phyloP scores from a whole-genome alignment of 2,888 invertebrate genomes.

The Himalopsyche kuldschensis region DNA sequence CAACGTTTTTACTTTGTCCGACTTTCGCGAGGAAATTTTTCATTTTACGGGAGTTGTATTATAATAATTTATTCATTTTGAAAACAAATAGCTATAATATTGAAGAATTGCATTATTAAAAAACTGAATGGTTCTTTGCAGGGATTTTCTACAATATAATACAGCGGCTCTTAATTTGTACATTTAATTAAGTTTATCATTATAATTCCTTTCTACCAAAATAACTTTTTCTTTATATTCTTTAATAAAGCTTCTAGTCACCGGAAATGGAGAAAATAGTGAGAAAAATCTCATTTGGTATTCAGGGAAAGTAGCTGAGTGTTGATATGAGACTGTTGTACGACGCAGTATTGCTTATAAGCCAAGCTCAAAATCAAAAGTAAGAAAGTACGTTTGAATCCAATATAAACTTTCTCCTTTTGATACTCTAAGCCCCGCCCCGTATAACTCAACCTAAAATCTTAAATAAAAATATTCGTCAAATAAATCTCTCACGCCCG shows the following conservation, averaged over 20 bases:
- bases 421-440: not conserved
- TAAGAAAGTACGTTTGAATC: not conserved
- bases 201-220: too few species aligned
- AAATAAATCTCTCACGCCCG: not conserved
- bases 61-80: not conserved
- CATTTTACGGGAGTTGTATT: not conserved
- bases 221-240: too few species aligned
- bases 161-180: not conserved
- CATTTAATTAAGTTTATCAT: not conserved
- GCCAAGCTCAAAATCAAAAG: not conserved
- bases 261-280: not conserved
- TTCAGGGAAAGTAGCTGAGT: not conserved
- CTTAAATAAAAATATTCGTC: not conserved
- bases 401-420: not conserved
- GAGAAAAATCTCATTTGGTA: not conserved
- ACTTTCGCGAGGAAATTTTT: not conserved
- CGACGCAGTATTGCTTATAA: not conserved
- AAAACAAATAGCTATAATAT: not conserved
- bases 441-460: not conserved
- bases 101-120: too few species aligned
- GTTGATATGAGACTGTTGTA: slow-evolving; percentile 1
- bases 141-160: not conserved
- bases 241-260: not conserved
- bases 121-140: too few species aligned
- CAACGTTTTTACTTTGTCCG: not conserved